Conservation (phyloP, 2,113 vertebrate genomes). For the Cryptomyrus ogoouensis region DNA sequence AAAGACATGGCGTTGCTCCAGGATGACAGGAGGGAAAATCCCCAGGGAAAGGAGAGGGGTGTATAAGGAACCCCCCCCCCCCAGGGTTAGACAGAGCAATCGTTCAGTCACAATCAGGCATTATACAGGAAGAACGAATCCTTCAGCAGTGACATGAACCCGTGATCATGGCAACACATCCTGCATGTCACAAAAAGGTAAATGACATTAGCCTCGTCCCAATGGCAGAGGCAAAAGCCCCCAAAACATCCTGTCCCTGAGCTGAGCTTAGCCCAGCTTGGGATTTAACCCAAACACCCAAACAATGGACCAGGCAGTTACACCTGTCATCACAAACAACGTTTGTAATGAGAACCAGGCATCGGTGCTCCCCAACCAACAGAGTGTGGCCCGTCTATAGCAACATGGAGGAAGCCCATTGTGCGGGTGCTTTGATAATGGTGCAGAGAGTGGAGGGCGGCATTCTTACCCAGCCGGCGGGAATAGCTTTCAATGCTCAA, state of each 20-base stretch:
- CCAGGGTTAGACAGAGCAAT: background rate
- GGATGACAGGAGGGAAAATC: background rate
- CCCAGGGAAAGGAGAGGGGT: background rate
- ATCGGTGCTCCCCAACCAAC: slow-evolving; percentile 30
- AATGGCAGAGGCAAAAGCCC: background rate
- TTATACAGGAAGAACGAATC: background rate
- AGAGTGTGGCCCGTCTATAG: slow-evolving; percentile 36
- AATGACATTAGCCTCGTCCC: background rate
- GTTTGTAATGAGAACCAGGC: slow-evolving; percentile 43
- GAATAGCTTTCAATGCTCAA: background rate
- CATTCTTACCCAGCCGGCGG: background rate
- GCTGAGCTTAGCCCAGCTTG: background rate
- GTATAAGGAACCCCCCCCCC: background rate
- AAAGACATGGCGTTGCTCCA: background rate
- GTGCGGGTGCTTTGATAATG: background rate
- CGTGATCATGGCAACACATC: background rate
- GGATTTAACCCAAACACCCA: background rate
- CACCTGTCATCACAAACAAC: slow-evolving; percentile 37
- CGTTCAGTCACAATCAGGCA: background rate
- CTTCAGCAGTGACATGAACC: background rate
- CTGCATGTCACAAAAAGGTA: background rate
- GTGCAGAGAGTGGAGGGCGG: background rate
- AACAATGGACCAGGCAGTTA: slow-evolving; percentile 32
- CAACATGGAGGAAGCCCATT: slow-evolving; percentile 44
- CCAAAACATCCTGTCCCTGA: slow-evolving; percentile 5